Percentiles rank a stretch among this genome's conserved stretches.
These are phyloP conservation scores for Chalcis sispes DNA, from an alignment of 2,888 invertebrate species.

Conservation along the genomic window DNA sequence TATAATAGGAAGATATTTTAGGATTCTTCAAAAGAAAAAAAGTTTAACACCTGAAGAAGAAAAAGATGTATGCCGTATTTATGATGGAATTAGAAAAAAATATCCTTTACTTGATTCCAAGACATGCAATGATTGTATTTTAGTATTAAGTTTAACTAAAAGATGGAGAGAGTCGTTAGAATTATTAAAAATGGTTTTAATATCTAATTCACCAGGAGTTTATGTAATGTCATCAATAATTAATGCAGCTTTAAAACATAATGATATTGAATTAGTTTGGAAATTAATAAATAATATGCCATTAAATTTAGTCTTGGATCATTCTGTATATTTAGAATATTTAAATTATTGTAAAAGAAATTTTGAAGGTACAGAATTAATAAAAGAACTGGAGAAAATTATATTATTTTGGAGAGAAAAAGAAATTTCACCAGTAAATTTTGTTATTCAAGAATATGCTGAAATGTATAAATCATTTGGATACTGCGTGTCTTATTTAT, in stretches of 20 bases:
- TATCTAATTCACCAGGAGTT: constrained; percentile 76
- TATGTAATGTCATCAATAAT: constrained; percentile 78
- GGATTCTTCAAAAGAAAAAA: constrained; percentile 67
- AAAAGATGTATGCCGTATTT: constrained; percentile 78
- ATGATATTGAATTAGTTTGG: constrained; percentile 80
- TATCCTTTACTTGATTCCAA: constrained; percentile 80
- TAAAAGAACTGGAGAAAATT: constrained; percentile 78
- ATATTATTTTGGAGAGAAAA: constrained; percentile 78
- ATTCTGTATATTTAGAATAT: constrained; percentile 78
- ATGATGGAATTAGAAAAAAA: constrained; percentile 76
- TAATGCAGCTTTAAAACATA: constrained; percentile 79
- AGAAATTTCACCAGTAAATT: constrained; percentile 74
- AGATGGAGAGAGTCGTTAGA: constrained; percentile 81
- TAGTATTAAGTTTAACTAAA: constrained; percentile 81
- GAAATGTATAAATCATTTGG: constrained; percentile 59
- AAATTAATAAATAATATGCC: constrained; percentile 79
- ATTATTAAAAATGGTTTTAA: constrained; percentile 80
- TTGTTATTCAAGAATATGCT: constrained; percentile 70
- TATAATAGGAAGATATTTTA: constrained; percentile 80
- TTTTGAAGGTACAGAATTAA: constrained; percentile 73
- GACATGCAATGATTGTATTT: constrained; percentile 80
- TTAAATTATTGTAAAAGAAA: constrained; percentile 76
- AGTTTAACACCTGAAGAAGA: constrained; percentile 77
- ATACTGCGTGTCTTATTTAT: constrained; percentile 59
- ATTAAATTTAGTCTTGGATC: constrained; percentile 73